Conservation (phyloP, 2,797 vertebrate genomes). For the Poecilia gillii region DNA sequence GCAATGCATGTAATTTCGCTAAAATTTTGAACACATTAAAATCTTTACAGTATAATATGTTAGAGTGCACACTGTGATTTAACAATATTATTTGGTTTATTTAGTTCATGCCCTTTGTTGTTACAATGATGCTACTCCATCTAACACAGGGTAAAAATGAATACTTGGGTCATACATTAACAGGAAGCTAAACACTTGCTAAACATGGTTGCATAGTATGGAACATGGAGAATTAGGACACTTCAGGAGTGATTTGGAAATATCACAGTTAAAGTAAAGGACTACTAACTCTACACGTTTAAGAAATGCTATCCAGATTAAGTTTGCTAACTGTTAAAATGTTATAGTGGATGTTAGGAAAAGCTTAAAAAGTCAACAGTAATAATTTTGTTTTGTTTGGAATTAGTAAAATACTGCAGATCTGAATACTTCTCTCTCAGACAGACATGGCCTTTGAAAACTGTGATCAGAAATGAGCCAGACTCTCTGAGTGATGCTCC, state of each 20-base stretch:
- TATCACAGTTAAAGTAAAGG: slow-evolving; percentile 56
- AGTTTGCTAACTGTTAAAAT: not conserved
- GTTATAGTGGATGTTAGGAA: not conserved
- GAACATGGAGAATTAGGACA: not conserved
- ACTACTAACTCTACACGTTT: slow-evolving; percentile 32
- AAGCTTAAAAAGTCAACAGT: not conserved
- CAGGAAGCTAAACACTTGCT: not conserved
- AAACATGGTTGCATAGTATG: not conserved
- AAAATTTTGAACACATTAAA: too few species aligned
- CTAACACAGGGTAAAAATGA: not conserved
- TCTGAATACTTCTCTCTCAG: not conserved
- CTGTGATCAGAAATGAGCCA: not conserved
- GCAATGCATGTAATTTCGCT: too few species aligned
- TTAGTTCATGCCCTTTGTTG: not conserved
- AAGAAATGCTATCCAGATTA: not conserved
- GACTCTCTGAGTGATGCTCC: not conserved
- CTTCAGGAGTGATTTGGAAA: slow-evolving; percentile 1
- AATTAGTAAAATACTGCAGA: not conserved
- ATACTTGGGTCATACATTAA: not conserved
- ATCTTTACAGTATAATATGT: too few species aligned
- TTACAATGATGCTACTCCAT: not conserved
- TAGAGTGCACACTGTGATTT: not conserved
- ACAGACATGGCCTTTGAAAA: not conserved
- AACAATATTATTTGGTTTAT: not conserved
- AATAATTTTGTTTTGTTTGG: not conserved